phyloP scores from a whole-genome alignment of 2,888 invertebrate genomes.

The Leucozona laternaria region DNA sequence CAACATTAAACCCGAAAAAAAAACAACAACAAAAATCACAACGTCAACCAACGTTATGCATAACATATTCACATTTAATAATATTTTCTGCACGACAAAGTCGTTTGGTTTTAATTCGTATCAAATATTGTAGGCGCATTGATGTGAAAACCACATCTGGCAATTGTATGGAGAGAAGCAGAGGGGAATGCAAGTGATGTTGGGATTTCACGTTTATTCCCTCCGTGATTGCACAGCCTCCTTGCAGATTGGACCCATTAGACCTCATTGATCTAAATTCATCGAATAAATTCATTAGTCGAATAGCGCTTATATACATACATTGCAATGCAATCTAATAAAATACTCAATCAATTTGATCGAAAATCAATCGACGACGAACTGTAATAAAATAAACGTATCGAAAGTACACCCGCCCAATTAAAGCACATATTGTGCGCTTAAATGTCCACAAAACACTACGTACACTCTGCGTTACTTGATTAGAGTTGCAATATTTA shows the following conservation, averaged over 20 bases:
- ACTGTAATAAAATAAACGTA: conserved; percentile 17
- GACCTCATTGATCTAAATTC: conserved; percentile 42
- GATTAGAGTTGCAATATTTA: neutral
- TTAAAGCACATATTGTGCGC: neutral
- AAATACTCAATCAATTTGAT: conserved; percentile 47
- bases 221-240: neutral
- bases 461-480: neutral
- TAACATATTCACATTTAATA: conserved; percentile 49
- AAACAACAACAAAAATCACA: neutral
- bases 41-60: conserved; percentile 36
- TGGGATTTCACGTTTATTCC: neutral
- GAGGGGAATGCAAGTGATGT: neutral
- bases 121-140: neutral
- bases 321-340: conserved; percentile 25
- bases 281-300: conserved; percentile 55
- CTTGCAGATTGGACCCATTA: neutral
- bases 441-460: neutral
- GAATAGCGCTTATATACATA: conserved; percentile 18
- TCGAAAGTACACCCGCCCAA: neutral
- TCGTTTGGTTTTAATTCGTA: conserved; percentile 6
- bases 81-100: conserved; percentile 42
- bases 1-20: neutral
- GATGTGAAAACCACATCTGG: neutral
- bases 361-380: conserved; percentile 41
- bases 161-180: neutral